phyloP scores from a whole-genome alignment of 2,113 vertebrate species.

The Amia ocellicauda region DNA sequence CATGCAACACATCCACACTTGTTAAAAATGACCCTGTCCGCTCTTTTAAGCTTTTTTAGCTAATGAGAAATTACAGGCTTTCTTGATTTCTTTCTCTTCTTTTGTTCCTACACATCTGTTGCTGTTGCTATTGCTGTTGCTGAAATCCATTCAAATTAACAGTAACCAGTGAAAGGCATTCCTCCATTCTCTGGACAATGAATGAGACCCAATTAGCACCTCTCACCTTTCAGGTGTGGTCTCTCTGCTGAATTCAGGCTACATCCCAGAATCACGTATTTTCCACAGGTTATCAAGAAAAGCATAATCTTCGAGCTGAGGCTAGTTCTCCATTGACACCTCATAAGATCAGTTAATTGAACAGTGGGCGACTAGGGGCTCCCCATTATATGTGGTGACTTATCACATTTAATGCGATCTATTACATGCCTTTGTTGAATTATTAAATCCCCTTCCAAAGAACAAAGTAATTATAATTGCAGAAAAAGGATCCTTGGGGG shows the following conservation, averaged over 20 bases:
- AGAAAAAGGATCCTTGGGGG: too few relatives aligned
- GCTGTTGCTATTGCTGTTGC: slow-evolving; percentile 2
- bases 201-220: not conserved
- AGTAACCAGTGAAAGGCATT: not conserved
- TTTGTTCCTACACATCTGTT: not conserved
- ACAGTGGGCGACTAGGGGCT: not conserved
- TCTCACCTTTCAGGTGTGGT: not conserved
- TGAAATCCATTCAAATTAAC: not conserved
- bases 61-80: slow-evolving; percentile 13
- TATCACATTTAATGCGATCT: too few relatives aligned
- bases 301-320: too few relatives aligned
- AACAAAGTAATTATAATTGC: too few relatives aligned
- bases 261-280: too few relatives aligned
- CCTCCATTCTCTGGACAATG: not conserved
- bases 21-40: slow-evolving; percentile 18
- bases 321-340: not conserved
- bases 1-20: slow-evolving; percentile 24
- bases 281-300: too few relatives aligned
- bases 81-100: not conserved
- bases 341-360: not conserved
- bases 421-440: too few relatives aligned
- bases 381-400: too few relatives aligned
- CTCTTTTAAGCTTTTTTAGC: slow-evolving; percentile 21
- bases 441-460: too few relatives aligned
- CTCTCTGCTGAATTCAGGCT: not conserved